phyloP scores from a whole-genome alignment of 2,113 vertebrate genomes.

The Vombatus ursinus region DNA sequence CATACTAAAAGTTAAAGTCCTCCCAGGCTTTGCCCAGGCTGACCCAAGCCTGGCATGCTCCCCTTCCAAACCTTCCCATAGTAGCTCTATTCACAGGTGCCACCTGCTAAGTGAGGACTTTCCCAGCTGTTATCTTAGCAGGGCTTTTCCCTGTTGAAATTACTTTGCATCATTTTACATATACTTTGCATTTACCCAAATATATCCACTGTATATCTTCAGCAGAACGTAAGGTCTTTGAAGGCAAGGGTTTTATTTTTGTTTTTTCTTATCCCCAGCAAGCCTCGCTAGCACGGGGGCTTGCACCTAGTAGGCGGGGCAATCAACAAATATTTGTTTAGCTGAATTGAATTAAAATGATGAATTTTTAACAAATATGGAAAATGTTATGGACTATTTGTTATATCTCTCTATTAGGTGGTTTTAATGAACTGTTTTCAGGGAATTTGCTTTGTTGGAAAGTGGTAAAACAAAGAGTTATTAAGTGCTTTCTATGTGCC shows the following conservation, averaged over 20 bases:
- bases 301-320: not conserved
- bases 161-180: too few species aligned
- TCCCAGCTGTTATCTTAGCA: not conserved
- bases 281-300: not conserved
- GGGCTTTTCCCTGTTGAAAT: too few species aligned
- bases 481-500: too few species aligned
- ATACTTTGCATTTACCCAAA: not conserved
- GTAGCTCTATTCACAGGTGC: not conserved
- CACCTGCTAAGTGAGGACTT: not conserved
- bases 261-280: not conserved
- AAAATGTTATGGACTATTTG: not conserved
- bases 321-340: not conserved
- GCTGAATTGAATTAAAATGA: not conserved
- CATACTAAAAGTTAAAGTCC: not conserved
- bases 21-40: not conserved
- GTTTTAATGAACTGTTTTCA: not conserved
- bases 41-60: not conserved
- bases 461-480: not conserved
- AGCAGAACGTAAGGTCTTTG: not conserved
- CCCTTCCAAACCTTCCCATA: not conserved
- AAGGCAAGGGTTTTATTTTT: too few species aligned
- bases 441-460: not conserved
- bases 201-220: not conserved
- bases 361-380: not conserved
- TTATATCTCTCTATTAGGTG: not conserved